Evolutionary conservation across 2,888 invertebrate species (phyloP), one percentile per base, ranked within the genome.

Genomic region (Halictus quadricinctus): DNA sequence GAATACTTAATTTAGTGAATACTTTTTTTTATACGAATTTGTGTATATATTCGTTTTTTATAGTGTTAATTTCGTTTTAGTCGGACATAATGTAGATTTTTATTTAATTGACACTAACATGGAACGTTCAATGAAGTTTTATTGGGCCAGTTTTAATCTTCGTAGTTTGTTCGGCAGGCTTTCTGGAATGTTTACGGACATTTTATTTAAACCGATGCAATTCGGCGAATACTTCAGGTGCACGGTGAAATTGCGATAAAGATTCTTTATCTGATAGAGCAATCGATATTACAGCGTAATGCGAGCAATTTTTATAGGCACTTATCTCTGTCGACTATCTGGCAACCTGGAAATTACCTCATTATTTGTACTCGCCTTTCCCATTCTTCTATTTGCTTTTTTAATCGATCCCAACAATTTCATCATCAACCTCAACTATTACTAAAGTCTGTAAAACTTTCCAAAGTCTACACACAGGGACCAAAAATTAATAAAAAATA

Each of bases 361-460:
- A 69, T 41, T 69, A 69, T 69, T 69, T 41, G 69, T 69, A 69
- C 69, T 21, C 69, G 69, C 41, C 41, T 69, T 69, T 21, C 66
- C 41, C 41, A 21, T 69, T 69, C 69, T 21, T 5, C 0, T 64
- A 21, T 69, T 69, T 69, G 41, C 41, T 41, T 69, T 69, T 69
- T 36, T 29, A 15, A 36, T 36, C 66, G 29, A 29, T 29, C 15
- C 21, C 54, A 21, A 54, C 21, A n/a, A 58, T 58, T n/a, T 58
- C n/a, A 58, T 58, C 58, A n/a, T 12, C n/a, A 1, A n/a, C n/a
- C n/a, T n/a, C 12, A n/a, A n/a, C n/a, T n/a, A n/a, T 58, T 58
- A n/a, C 58, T 5, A 12, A 58, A n/a, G n/a, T 58, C 58, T 12
- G 3, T 5, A 12, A 58, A 58, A 58, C 21, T 21, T 54, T 54